These are phyloP conservation scores for Stenurella melanura DNA, from an alignment of 2,888 invertebrate genomes.

Conservation along the genomic window DNA sequence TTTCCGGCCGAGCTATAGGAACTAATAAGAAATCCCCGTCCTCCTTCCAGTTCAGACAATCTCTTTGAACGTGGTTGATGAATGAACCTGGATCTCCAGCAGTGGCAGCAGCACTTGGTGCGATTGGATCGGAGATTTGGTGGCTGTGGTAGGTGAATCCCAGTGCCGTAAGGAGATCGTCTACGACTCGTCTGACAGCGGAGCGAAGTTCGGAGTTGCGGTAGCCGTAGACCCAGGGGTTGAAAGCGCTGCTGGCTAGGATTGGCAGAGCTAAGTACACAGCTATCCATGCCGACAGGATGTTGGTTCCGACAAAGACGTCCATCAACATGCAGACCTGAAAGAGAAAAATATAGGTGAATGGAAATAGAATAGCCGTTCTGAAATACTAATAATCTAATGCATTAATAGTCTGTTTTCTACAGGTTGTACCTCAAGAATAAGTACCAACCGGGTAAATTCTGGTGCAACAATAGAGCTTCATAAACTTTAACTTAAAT, in stretches of 20 bases:
- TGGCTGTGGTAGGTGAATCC: slow-evolving; percentile 71
- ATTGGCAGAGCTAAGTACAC: slow-evolving; percentile 78
- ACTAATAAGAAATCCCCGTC: slow-evolving; percentile 69
- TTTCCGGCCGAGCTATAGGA: slow-evolving; percentile 70
- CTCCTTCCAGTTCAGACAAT: slow-evolving; percentile 63
- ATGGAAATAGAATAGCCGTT: background rate
- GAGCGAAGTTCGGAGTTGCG: slow-evolving; percentile 78
- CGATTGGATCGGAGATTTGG: slow-evolving; percentile 65
- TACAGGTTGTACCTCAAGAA: no score
- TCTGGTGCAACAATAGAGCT: no score
- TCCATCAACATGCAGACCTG: slow-evolving; percentile 76
- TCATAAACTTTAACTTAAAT: no score
- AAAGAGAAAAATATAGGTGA: slow-evolving; percentile 53
- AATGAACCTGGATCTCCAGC: slow-evolving; percentile 71
- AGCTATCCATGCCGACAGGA: slow-evolving; percentile 75
- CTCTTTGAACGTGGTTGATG: slow-evolving; percentile 69
- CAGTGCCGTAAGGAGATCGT: slow-evolving; percentile 73
- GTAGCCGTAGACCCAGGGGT: slow-evolving; percentile 81
- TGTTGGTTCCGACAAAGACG: slow-evolving; percentile 74
- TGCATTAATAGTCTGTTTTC: no score
- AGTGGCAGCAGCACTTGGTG: slow-evolving; percentile 70
- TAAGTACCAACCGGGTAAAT: no score
- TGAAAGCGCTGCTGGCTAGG: slow-evolving; percentile 77
- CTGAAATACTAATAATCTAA: no score
- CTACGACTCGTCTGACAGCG: slow-evolving; percentile 76